Base-by-base conservation (phyloP, 64 coral and sea anemone species). In the Cladopsammia gracilis region DNA sequence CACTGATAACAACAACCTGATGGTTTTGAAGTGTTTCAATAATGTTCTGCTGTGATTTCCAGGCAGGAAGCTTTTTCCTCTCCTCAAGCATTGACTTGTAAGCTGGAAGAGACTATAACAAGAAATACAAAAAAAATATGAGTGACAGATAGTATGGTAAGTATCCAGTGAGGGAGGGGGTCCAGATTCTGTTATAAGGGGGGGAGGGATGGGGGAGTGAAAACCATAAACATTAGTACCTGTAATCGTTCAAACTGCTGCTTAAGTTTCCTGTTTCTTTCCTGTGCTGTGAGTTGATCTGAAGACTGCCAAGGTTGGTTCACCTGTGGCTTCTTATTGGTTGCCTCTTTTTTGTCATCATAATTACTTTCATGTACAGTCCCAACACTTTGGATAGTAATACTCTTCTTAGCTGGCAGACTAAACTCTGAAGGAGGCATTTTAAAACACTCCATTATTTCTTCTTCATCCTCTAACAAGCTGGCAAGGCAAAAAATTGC, bases 1-100 rank as follows among this genome's bases (percentile, higher is more conserved):
- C 96, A 94, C 96, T 94, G 57, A 97, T 97, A 48, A 97, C 96
- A 62, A 97, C 43, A 22, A 97, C 92, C 57, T 94, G 96, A 50
- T 94, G 88, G 10, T 94, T n/a, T 59, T 97, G 25, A 25, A 97
- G 82, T 51, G 52, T 79, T 73, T 56, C 20, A 18, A 91, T 90
- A n/a, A 97, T 97, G 75, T 94, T 52, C 2, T 97, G 58, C 48
- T 94, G 88, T 65, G 92, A 94, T 13, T 94, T 94, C 91, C 92
- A 97, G 10, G 96, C 92, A 46, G 96, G 96, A 19, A 97, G 89
- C 16, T 91, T 93, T 79, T 86, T 97, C 20, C 92, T 83, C 48
- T 96, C 77, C 25, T 82, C 75, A 44, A 97, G 92, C 96, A 97
- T 97, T 20, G 82, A 78, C 72, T 94, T 94, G 62, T 97, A 97